A percentile compares a stretch with the other conserved stretches of the same genome.
phyloP scores from a whole-genome alignment of 2,113 vertebrate genomes.

The Lipophrys pholis region DNA sequence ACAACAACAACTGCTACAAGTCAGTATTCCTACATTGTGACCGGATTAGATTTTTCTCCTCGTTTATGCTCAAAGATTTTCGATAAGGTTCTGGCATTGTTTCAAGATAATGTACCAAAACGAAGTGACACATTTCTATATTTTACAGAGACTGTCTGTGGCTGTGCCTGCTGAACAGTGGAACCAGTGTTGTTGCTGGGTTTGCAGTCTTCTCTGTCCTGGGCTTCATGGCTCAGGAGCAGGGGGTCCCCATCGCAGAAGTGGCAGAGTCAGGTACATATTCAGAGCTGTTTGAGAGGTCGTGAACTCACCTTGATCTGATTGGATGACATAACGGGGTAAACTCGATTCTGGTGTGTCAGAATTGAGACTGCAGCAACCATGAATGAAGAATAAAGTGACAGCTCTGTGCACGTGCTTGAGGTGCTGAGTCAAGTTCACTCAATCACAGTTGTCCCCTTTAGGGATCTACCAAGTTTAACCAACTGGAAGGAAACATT shows the following conservation, averaged over 20 bases:
- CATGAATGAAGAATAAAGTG: too few species aligned
- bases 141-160: constrained; percentile 78
- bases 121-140: neutral
- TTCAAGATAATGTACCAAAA: too few species aligned
- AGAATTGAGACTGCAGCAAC: too few species aligned
- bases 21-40: constrained; percentile 20
- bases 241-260: constrained; percentile 74
- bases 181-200: constrained; percentile 82
- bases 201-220: constrained; percentile 85
- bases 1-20: constrained; percentile 84
- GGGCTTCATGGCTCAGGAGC: constrained; percentile 84
- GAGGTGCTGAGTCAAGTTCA: too few species aligned
- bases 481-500: too few species aligned
- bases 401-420: too few species aligned
- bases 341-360: too few species aligned
- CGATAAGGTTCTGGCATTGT: too few species aligned
- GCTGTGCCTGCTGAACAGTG: constrained; percentile 82
- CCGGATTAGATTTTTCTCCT: neutral
- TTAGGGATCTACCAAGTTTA: too few species aligned
- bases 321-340: too few species aligned
- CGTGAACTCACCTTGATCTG: neutral
- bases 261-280: constrained; percentile 83
- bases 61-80: too few species aligned
- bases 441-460: too few species aligned
- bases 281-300: neutral